phyloP scores from a whole-genome alignment of 2,113 vertebrate genomes.

The Centropus unirufus region DNA sequence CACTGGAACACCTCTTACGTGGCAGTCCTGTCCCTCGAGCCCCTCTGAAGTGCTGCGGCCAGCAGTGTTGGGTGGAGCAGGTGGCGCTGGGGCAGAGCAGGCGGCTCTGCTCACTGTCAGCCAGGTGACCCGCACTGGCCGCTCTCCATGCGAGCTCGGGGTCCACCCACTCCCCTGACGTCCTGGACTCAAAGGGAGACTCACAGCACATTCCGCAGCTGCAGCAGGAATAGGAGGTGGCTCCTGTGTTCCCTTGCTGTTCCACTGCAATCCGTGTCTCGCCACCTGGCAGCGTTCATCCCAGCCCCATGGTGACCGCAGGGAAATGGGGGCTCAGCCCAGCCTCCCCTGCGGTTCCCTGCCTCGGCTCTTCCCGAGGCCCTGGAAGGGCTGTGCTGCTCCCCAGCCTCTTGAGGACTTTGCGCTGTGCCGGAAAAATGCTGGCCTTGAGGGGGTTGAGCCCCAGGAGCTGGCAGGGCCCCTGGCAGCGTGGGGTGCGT shows the following conservation, averaged over 20 bases:
- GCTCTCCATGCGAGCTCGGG: background rate
- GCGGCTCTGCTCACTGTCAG: background rate
- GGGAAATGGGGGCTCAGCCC: conserved; percentile 16
- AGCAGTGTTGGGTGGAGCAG: background rate
- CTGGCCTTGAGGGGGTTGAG: background rate
- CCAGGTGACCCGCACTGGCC: background rate
- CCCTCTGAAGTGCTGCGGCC: background rate
- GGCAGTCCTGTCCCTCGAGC: background rate
- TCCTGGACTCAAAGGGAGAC: conserved; percentile 3
- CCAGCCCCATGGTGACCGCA: conserved; percentile 29
- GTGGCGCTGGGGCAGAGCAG: background rate
- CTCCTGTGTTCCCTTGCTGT: conserved; percentile 12
- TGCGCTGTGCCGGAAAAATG: background rate
- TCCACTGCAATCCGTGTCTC: background rate
- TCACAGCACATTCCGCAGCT: conserved; percentile 13
- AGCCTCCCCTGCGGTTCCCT: background rate
- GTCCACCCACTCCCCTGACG: background rate
- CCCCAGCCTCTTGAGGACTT: background rate
- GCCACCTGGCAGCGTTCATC: background rate
- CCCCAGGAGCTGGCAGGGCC: background rate
- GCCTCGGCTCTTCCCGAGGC: background rate
- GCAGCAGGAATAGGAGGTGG: conserved; percentile 4
- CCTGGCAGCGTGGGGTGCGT: rapidly evolving
- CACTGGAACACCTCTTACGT: background rate
- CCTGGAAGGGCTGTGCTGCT: background rate